Evolutionary conservation across 2,888 invertebrate species (phyloP), one percentile per base, ranked within the genome.

Genomic region (Oeneis ivallda): DNA sequence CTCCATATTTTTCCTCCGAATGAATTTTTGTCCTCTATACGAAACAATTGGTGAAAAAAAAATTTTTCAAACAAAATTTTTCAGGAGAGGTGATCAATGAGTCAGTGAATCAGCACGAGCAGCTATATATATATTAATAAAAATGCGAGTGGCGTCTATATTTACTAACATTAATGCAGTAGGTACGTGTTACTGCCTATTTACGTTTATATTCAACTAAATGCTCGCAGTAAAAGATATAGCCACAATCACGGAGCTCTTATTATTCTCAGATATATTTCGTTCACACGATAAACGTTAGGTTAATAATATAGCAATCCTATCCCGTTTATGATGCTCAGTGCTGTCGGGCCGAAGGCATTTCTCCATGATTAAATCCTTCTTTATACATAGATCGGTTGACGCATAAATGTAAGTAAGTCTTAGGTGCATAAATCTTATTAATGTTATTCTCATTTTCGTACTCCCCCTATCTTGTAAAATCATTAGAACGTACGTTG

Each of bases 371-470:
- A 52, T 52, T n/a, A 52, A 32, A 52, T 52, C 52, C 52, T 5
- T 17, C 54, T 15, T 11, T 54, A 43, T 45, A 15, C 2, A 37
- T 39, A 54, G 13, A 56, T 2, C 17, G 37, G 17, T 56, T 56
- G 15, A 59, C 17, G 17, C 15, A 15, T 37, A 19, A 61, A 52
- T 61, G 61, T 52, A 52, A 52, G 26, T 61, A 52, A 26, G 76
- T 81, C 86, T 84, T 84, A 87, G 86, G 77, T 77, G 79, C 84
- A 89, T 91, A 92, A 92, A 91, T 90, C 89, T 89, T 85, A 81
- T 85, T 87, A 89, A 87, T 86, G 85, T 79, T 82, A 84, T 84
- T 87, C 87, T 89, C 87, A 88, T 89, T 88, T 88, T 84, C 76
- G 81, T 87, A 82, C 82, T 82, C 81, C 77, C 76, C 78, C 79